Evolutionary conservation across 2,797 vertebrate genomes (phyloP), one percentile per base, ranked within the genome.

Genomic region (Lithobates pipiens): DNA sequence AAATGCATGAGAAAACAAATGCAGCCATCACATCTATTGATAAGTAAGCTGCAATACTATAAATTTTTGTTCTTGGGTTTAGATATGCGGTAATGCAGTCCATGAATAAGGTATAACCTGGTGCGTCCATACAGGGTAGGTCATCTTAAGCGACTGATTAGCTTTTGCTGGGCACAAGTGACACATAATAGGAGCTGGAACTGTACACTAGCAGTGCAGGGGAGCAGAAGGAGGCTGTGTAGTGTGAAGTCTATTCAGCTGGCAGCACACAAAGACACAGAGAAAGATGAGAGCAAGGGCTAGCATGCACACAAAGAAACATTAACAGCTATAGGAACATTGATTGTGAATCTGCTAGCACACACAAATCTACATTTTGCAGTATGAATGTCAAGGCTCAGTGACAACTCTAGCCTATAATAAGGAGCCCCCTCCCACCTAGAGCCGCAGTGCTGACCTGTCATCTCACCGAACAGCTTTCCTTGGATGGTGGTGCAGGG

Each of bases 371-470:
- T n/a, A 27, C 25, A 67, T 67, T 63, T 63, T 11, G 25, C 63
- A 67, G 15, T 16, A 18, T 21, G 54, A 23, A 18, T 61, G 54
- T 61, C 57, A 5, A 61, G 23, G 8, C 21, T 21, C 44, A n/a
- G 57, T 25, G 25, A 25, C 25, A 25, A 25, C 11, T 25, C 65
- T 67, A 29, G n/a, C 4, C 25, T 2, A 46, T n/a, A 10, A 50
- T 10, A 42, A 42, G 39, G 0, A 46, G 11, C 23, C 46, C 67
- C 67, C 83, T 34, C 50, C 18, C 61, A 50, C 76, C 82, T 27
- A 42, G 29, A 80, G 69, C 79, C 81, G 83, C 83, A 85, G 76
- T 85, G 76, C 83, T 85, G 83, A 84, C 83, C 83, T 84, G 83
- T 84, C 83, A 84, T 78, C 15, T 78, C 76, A 29, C 61, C 23